A percentile compares a stretch with the other conserved stretches of the same genome.
These are phyloP conservation scores for Uropetala carovei DNA, from an alignment of 2,888 invertebrate species.

Conservation along the genomic window DNA sequence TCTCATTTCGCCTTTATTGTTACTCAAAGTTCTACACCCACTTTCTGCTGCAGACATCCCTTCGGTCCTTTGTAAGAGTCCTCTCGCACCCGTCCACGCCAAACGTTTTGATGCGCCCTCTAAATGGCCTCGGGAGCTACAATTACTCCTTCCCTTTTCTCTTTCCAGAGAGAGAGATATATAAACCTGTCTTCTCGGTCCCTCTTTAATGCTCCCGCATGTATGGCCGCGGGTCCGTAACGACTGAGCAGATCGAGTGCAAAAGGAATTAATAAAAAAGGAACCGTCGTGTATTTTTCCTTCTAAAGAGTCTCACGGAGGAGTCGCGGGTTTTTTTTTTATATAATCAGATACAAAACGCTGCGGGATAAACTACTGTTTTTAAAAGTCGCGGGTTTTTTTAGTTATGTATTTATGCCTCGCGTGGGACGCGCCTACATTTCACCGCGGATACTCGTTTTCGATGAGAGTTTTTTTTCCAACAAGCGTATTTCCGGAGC, in stretches of 20 bases:
- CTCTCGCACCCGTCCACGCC: neutral
- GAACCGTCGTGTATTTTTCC: no score
- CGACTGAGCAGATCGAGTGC: neutral
- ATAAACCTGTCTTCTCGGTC: neutral
- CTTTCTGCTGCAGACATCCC: slow-evolving; percentile 42
- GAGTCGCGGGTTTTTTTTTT: no score
- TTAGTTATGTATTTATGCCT: no score
- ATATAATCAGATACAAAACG: no score
- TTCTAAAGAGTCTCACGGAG: no score
- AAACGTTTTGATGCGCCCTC: slow-evolving; percentile 22
- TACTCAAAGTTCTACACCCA: neutral
- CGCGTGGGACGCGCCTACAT: no score
- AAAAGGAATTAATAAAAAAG: neutral
- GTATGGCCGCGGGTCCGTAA: neutral
- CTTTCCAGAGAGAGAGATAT: slow-evolving; percentile 7
- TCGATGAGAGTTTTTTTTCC: no score
- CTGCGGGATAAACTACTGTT: no score
- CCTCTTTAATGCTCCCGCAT: neutral
- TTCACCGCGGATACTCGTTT: no score
- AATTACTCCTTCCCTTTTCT: slow-evolving; percentile 26
- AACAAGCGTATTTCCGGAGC: no score
- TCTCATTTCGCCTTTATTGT: slow-evolving; percentile 22
- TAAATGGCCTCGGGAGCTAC: neutral
- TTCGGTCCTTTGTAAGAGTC: slow-evolving; percentile 28
- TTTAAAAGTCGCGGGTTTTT: no score